A percentile compares a stretch with the other conserved stretches of the same genome.
These are phyloP conservation scores for Chymomyza amoena DNA, from an alignment of 2,888 invertebrate genomes.

Conservation along the genomic window DNA sequence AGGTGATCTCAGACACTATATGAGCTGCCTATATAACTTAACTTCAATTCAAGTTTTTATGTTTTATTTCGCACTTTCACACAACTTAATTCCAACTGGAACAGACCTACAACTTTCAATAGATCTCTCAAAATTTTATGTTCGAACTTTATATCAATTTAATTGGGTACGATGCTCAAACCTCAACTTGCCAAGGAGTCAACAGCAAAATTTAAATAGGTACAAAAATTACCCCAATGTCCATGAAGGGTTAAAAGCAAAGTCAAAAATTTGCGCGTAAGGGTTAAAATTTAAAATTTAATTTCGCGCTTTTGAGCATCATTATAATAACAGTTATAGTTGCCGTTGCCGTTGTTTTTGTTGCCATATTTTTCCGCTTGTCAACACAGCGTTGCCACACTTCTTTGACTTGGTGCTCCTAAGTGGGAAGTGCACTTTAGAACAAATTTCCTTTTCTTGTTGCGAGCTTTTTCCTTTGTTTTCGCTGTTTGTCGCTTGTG, in stretches of 20 bases:
- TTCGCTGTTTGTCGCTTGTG: conserved; percentile 20
- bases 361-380: conserved; percentile 24
- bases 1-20: too few relatives aligned
- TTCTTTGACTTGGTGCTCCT: conserved; percentile 33
- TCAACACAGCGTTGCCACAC: conserved; percentile 36
- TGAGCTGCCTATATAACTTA: too few relatives aligned
- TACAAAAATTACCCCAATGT: too few relatives aligned
- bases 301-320: neutral
- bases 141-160: too few relatives aligned
- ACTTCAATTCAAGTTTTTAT: too few relatives aligned
- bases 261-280: neutral
- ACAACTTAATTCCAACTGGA: too few relatives aligned
- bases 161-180: too few relatives aligned
- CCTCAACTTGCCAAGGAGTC: too few relatives aligned
- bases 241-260: neutral
- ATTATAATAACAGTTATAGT: neutral
- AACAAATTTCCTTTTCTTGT: conserved; percentile 70
- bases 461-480: conserved; percentile 60
- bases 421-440: conserved; percentile 63
- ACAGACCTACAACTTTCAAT: too few relatives aligned
- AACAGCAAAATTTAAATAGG: too few relatives aligned
- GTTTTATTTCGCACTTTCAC: too few relatives aligned
- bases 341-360: conserved; percentile 29
- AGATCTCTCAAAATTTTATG: too few relatives aligned
- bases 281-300: neutral